Evolutionary conservation across 2,113 vertebrate genomes (phyloP).

Genomic region (Synodontis membranacea): DNA sequence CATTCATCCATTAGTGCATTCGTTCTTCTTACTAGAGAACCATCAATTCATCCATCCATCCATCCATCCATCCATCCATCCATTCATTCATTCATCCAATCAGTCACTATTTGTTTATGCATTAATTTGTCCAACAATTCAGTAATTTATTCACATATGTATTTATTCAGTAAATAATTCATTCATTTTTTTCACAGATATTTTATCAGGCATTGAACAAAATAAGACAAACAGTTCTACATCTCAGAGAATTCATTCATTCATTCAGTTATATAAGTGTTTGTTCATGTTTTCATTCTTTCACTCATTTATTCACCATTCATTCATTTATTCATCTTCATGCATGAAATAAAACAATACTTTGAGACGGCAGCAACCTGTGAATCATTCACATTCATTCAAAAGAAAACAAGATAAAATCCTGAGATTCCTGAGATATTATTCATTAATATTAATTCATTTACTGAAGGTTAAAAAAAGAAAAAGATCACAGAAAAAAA

Average conservation of each 20-base stretch:
- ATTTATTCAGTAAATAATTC: not conserved
- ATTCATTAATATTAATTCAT: not conserved
- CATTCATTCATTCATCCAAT: not conserved
- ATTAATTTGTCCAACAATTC: not conserved
- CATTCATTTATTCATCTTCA: too few relatives aligned
- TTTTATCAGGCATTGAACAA: too few relatives aligned
- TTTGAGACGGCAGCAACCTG: not conserved
- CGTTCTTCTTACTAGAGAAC: not conserved
- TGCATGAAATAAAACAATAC: not conserved
- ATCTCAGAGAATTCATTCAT: too few relatives aligned
- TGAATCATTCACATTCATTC: not conserved
- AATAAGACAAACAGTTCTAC: too few relatives aligned
- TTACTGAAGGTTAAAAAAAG: too few relatives aligned
- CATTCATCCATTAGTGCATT: not conserved
- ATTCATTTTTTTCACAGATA: too few relatives aligned
- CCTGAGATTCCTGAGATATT: not conserved
- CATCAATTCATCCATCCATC: not conserved
- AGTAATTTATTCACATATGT: too few relatives aligned
- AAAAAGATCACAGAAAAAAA: too few relatives aligned
- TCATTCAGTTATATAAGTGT: not conserved
- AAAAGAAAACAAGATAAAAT: not conserved
- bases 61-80: not conserved
- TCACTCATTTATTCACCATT: not conserved
- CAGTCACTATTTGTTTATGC: not conserved
- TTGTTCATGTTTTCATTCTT: not conserved